A percentile compares a stretch with the other conserved stretches of the same genome.
Conservation (phyloP, 1,140 invertebrate species). For the Plectrocnemia conspersa region DNA sequence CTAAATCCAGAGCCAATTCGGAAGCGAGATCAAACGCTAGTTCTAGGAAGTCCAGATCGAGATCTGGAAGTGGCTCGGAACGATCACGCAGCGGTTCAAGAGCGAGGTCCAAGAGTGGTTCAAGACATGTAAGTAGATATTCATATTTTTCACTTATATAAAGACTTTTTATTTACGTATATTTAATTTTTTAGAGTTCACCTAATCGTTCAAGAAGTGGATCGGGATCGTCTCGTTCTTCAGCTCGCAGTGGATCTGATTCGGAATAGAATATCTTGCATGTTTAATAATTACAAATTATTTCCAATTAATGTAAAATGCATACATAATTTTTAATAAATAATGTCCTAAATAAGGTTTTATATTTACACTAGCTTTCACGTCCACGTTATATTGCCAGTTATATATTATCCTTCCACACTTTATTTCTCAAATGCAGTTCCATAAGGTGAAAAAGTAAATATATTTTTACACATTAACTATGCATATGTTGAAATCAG, state of each 20-base stretch:
- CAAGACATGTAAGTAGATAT: slow-evolving; percentile 47
- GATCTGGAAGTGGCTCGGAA: slow-evolving; percentile 38
- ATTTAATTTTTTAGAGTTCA: slow-evolving; percentile 24
- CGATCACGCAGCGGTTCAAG: slow-evolving; percentile 39
- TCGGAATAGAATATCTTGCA: slow-evolving; percentile 25
- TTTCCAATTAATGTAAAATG: background rate
- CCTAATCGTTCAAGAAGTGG: slow-evolving; percentile 24
- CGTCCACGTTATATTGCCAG: background rate
- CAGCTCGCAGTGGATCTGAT: slow-evolving; percentile 27
- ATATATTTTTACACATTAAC: too few species aligned
- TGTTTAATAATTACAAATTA: background rate
- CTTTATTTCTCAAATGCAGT: background rate
- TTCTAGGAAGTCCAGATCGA: slow-evolving; percentile 26
- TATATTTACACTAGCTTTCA: too few species aligned
- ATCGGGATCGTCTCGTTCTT: slow-evolving; percentile 32
- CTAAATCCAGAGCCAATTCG: slow-evolving; percentile 4
- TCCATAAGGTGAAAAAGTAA: too few species aligned
- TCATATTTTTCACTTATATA: too few species aligned
- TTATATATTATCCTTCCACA: background rate
- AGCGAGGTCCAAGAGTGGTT: slow-evolving; percentile 45
- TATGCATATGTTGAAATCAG: too few species aligned
- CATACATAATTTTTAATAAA: background rate
- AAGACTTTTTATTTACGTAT: background rate
- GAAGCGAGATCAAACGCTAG: background rate
- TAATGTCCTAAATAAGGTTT: too few species aligned